Evolutionary conservation across 2,888 invertebrate genomes (phyloP), one percentile per base, ranked within the genome.

Genomic region (Philaethria dido): DNA sequence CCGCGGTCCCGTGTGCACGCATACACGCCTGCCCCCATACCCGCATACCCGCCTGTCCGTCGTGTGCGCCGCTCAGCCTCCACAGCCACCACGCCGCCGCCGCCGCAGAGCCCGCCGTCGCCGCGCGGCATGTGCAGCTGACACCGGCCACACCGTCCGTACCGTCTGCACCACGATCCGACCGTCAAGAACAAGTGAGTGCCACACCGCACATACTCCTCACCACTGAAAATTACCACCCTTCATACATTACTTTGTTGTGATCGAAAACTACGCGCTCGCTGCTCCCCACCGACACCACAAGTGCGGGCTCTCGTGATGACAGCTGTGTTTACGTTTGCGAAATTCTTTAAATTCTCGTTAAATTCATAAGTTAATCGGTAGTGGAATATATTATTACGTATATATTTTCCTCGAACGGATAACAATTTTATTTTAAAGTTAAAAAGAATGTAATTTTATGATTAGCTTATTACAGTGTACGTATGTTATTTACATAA

Each of bases 71-170:
- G 67, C 72, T 69, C 71, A 69, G 72, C 77, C 71, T 73, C 73
- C 71, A n/a, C 73, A 20, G 18, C 22, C 42, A 74, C 78, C 75
- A 73, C 74, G 72, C 66, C 75, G 69, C 74, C 73, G 69, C 70
- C 77, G 73, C 74, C 74, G 71, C 73, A 78, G 72, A 69, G 72
- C 69, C 73, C 74, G 61, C 60, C 68, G 42, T 70, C 70, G 54
- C 73, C 71, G 64, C 76, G 73, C 77, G 79, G 80, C 82, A 84
- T 84, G 89, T 77, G 77, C 84, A 82, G 83, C 88, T 88, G 88
- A 88, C 88, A 79, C 74, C 80, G 78, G 75, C 79, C 76, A 72
- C 77, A 60, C 52, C 52, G 52, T 29, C 52, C 52, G 62, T 73
- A 74, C 69, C 72, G 75, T 63, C 73, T 76, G 61, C 75, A 76